phyloP scores from a whole-genome alignment of 2,797 vertebrate genomes.

The Limnodromus scolopaceus region DNA sequence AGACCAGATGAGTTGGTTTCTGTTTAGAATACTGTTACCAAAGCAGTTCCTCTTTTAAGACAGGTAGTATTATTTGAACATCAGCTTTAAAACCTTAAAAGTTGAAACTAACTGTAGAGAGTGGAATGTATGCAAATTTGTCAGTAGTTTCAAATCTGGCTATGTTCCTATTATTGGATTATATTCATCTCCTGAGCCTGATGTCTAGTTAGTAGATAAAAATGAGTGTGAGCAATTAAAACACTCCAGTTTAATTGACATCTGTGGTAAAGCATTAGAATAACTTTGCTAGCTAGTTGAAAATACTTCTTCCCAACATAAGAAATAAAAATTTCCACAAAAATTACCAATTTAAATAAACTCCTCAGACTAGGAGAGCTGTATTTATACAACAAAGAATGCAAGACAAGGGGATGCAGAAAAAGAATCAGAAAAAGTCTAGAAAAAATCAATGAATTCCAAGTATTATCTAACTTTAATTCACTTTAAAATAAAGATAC shows the following conservation, averaged over 20 bases:
- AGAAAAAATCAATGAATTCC: not conserved
- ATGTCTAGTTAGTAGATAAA: not conserved
- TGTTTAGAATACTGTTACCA: not conserved
- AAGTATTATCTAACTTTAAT: not conserved
- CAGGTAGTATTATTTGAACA: not conserved
- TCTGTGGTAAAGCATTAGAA: not conserved
- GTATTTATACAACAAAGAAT: not conserved
- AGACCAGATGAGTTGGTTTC: not conserved
- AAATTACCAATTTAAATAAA: not conserved
- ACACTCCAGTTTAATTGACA: not conserved
- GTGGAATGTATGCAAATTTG: not conserved
- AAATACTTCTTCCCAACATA: not conserved
- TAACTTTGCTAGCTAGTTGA: not conserved
- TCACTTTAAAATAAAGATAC: not conserved
- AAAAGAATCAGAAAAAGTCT: not conserved
- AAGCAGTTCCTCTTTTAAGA: not conserved
- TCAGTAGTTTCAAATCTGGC: not conserved
- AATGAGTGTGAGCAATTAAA: not conserved
- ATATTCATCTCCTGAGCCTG: not conserved
- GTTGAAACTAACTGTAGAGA: not conserved
- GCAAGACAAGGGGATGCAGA: not conserved
- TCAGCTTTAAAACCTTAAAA: not conserved
- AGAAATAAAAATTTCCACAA: not conserved
- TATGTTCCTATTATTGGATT: not conserved
- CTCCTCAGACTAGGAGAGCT: not conserved